phyloP scores from a whole-genome alignment of 2,113 vertebrate species.

The Cavia porcellus region DNA sequence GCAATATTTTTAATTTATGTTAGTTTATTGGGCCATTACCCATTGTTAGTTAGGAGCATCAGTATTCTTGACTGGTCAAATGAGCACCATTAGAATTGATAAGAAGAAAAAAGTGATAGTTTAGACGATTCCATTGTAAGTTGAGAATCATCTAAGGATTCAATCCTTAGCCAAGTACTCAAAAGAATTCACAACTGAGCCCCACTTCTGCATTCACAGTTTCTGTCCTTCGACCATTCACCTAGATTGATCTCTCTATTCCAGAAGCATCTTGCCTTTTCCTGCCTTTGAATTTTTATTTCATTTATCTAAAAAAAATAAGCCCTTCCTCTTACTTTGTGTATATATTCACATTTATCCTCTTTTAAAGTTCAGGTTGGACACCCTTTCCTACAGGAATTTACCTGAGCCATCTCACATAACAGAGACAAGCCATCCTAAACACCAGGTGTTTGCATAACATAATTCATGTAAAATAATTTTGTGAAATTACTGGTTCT shows the following conservation, averaged over 20 bases:
- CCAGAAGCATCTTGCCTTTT: background rate
- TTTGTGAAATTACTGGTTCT: slow-evolving; percentile 10
- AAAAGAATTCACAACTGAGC: background rate
- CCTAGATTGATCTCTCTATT: background rate
- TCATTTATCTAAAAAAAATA: background rate
- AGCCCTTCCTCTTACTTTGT: background rate
- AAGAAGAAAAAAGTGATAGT: background rate
- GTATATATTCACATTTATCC: background rate
- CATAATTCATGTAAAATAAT: slow-evolving; percentile 26
- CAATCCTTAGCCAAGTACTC: background rate
- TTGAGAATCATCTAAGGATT: background rate
- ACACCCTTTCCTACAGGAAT: background rate
- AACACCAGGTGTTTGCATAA: background rate
- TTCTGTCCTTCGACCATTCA: background rate
- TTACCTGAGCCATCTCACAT: background rate
- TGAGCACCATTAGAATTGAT: background rate
- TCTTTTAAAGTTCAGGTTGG: slow-evolving; percentile 35
- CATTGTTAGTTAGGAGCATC: background rate
- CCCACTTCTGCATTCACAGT: background rate
- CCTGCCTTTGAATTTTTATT: background rate
- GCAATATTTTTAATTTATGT: background rate
- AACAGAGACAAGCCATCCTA: background rate
- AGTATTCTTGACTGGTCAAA: background rate
- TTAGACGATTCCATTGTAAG: background rate
- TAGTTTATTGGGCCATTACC: background rate